phyloP scores from a whole-genome alignment of 2,797 vertebrate genomes.

The Orestias chungarensis region DNA sequence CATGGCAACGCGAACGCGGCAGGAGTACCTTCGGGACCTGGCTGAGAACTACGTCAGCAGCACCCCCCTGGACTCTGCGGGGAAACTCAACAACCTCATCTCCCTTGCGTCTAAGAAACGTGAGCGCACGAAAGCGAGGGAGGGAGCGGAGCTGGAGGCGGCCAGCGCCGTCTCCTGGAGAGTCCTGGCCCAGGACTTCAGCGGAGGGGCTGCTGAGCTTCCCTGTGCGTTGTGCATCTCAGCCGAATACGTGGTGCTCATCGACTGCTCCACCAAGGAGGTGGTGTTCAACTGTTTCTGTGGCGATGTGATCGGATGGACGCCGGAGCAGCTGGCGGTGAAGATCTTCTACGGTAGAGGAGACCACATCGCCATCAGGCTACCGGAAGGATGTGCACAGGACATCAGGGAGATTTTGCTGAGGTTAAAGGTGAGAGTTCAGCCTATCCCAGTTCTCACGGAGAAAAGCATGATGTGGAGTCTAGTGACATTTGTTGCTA shows the following conservation, averaged over 20 bases:
- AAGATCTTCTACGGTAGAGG: conserved; percentile 92
- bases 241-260: conserved; percentile 84
- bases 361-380: conserved; percentile 86
- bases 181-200: conserved; percentile 86
- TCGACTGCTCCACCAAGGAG: conserved; percentile 86
- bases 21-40: conserved; percentile 92
- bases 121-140: conserved; percentile 84
- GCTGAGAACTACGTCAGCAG: conserved; percentile 89
- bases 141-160: conserved; percentile 83
- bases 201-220: conserved; percentile 78
- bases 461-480: neutral
- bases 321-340: conserved; percentile 80
- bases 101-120: conserved; percentile 90
- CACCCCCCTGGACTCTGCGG: conserved; percentile 85
- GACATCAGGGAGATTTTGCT: conserved; percentile 91
- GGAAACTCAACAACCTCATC: conserved; percentile 93
- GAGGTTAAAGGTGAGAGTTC: conserved; percentile 86
- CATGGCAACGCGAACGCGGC: conserved; percentile 93
- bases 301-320: conserved; percentile 93
- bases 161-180: conserved; percentile 87
- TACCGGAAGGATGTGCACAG: conserved; percentile 80
- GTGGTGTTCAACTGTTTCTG: conserved; percentile 96
- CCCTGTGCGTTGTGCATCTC: conserved; percentile 87
- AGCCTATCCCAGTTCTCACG: neutral
- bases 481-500: neutral